Evolutionary conservation across 2,113 vertebrate species (phyloP).

Genomic region (Oryzias melastigma): DNA sequence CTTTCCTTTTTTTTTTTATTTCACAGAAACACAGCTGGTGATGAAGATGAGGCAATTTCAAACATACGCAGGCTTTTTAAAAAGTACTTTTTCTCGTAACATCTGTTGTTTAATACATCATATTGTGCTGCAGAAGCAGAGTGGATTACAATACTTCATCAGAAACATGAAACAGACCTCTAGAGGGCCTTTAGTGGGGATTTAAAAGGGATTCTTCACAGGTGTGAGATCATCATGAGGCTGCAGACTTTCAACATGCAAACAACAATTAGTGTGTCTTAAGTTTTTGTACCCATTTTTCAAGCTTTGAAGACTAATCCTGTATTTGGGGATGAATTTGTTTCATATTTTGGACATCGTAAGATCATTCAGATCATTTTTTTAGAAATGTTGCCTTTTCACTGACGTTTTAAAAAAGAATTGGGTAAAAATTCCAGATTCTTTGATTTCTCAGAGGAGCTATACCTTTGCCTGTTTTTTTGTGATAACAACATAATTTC

Average conservation of each 20-base stretch:
- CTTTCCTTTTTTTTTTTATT: slow-evolving; percentile 31
- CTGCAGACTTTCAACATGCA: not conserved
- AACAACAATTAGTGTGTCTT: not conserved
- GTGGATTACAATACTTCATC: no score
- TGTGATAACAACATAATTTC: no score
- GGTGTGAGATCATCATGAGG: not conserved
- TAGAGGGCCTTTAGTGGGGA: not conserved
- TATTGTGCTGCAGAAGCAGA: not conserved
- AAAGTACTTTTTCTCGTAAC: slow-evolving; percentile 16
- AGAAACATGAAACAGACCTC: slow-evolving; percentile 7
- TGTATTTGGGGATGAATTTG: no score
- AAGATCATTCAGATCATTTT: no score
- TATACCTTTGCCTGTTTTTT: no score
- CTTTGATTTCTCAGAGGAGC: no score
- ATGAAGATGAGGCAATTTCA: slow-evolving; percentile 41
- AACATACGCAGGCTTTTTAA: slow-evolving; percentile 38
- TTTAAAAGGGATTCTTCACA: not conserved
- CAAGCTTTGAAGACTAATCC: no score
- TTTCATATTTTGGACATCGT: no score
- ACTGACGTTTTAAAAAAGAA: no score
- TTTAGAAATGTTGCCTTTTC: no score
- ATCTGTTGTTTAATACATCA: slow-evolving; percentile 18
- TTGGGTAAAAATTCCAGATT: no score
- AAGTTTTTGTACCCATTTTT: not conserved
- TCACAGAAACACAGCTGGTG: slow-evolving; percentile 36